phyloP scores from a whole-genome alignment of 23 tunicate genomes.

The Halocynthia roretzi region DNA sequence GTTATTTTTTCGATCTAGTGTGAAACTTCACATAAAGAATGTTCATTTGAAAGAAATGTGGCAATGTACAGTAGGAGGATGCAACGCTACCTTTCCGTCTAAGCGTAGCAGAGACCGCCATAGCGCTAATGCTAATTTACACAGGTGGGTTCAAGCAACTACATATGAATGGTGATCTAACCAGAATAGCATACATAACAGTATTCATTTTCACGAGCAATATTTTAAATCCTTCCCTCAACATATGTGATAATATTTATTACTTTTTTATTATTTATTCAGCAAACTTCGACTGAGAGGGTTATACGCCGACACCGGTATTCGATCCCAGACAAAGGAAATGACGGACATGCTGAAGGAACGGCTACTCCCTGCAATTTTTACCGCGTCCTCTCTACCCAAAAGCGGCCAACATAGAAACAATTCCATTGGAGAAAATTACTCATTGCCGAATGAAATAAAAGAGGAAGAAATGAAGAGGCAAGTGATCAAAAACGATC shows the following conservation, averaged over 20 bases:
- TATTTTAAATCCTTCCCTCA: not conserved
- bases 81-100: constrained; percentile 90
- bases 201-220: not conserved
- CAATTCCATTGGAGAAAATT: too few relatives aligned
- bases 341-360: constrained; percentile 66
- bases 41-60: constrained; percentile 94
- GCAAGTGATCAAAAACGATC: too few relatives aligned
- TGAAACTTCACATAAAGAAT: constrained; percentile 93
- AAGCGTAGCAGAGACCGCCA: constrained; percentile 91
- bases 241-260: not conserved
- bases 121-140: constrained; percentile 86
- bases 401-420: not conserved
- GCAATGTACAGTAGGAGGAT: constrained; percentile 85
- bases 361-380: constrained; percentile 43
- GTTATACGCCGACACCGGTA: constrained; percentile 73
- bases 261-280: constrained; percentile 15
- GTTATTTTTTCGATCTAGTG: constrained; percentile 35
- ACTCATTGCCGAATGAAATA: too few relatives aligned
- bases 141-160: constrained; percentile 43
- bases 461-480: too few relatives aligned
- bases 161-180: too few relatives aligned
- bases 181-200: not conserved
- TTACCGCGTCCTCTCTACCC: not conserved
- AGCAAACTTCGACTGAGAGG: constrained; percentile 89
- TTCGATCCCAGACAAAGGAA: constrained; percentile 65